These are phyloP conservation scores for Diorhabda sublineata DNA, from an alignment of 1,140 invertebrate species.

Conservation along the genomic window DNA sequence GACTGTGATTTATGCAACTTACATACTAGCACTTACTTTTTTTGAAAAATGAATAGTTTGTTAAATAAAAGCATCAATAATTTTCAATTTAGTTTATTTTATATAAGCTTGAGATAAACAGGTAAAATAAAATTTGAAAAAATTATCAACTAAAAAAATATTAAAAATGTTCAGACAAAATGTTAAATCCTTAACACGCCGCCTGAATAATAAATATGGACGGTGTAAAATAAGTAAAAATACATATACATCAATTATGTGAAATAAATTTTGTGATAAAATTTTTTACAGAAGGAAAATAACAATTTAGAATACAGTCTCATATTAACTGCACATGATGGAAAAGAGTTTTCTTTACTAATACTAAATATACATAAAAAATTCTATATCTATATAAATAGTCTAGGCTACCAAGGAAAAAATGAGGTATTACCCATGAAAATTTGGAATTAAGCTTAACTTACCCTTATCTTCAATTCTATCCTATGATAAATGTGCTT, in stretches of 20 bases:
- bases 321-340: no score
- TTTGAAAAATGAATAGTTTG: neutral
- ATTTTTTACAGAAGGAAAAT: no score
- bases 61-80: neutral
- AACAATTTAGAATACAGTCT: no score
- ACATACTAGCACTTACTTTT: neutral
- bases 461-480: no score
- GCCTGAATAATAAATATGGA: slow-evolving; percentile 12
- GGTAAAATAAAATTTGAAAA: neutral
- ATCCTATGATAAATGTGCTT: no score
- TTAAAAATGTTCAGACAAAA: slow-evolving; percentile 1
- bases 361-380: no score
- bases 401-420: no score
- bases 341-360: no score
- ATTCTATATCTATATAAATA: no score
- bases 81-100: slow-evolving; percentile 6
- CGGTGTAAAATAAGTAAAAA: slow-evolving; percentile 4
- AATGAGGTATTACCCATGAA: no score
- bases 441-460: no score
- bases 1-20: neutral
- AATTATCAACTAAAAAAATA: slow-evolving; percentile 7
- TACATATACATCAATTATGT: neutral
- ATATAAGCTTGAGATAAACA: slow-evolving; percentile 6
- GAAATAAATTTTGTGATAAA: no score
- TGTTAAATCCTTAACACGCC: neutral